Evolutionary conservation across 2,113 vertebrate genomes (phyloP).

Genomic region (Dicentrarchus labrax): DNA sequence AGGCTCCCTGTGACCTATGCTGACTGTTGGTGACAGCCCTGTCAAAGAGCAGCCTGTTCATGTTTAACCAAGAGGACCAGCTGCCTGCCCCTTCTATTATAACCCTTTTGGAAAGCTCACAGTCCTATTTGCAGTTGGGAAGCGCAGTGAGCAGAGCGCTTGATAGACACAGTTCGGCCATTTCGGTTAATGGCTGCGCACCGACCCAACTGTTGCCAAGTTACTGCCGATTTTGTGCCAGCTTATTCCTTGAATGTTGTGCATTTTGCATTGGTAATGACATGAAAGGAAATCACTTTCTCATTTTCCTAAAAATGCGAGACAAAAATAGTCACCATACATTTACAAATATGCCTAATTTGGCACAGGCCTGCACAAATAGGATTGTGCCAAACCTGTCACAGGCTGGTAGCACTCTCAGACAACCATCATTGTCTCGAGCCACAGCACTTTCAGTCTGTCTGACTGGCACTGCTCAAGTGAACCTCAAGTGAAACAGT

Average conservation of each 20-base stretch:
- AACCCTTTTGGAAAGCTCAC: slow-evolving; percentile 49
- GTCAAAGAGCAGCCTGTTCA: slow-evolving; percentile 68
- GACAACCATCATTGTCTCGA: slow-evolving; percentile 8
- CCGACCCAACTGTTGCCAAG: slow-evolving; percentile 22
- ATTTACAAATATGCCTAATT: not conserved
- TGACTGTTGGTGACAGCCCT: slow-evolving; percentile 50
- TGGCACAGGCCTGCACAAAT: not conserved
- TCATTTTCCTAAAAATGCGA: not conserved
- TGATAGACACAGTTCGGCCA: slow-evolving; percentile 17
- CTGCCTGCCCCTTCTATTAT: slow-evolving; percentile 57
- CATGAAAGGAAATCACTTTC: not conserved
- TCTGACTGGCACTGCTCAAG: slow-evolving; percentile 27
- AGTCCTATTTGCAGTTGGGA: slow-evolving; percentile 47
- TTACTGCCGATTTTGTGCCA: slow-evolving; percentile 10
- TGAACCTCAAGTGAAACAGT: slow-evolving; percentile 19
- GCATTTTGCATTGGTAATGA: slow-evolving; percentile 12
- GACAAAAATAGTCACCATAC: not conserved
- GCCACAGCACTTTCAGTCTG: slow-evolving; percentile 10
- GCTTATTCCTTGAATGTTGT: slow-evolving; percentile 19
- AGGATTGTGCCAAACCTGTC: not conserved
- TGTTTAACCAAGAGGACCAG: slow-evolving; percentile 69
- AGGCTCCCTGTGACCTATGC: slow-evolving; percentile 29
- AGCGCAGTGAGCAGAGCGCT: slow-evolving; percentile 32
- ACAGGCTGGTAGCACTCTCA: not conserved
- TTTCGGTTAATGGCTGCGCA: slow-evolving; percentile 28